These are phyloP conservation scores for Heliornis fulica DNA, from an alignment of 2,113 vertebrate species.

Conservation along the genomic window DNA sequence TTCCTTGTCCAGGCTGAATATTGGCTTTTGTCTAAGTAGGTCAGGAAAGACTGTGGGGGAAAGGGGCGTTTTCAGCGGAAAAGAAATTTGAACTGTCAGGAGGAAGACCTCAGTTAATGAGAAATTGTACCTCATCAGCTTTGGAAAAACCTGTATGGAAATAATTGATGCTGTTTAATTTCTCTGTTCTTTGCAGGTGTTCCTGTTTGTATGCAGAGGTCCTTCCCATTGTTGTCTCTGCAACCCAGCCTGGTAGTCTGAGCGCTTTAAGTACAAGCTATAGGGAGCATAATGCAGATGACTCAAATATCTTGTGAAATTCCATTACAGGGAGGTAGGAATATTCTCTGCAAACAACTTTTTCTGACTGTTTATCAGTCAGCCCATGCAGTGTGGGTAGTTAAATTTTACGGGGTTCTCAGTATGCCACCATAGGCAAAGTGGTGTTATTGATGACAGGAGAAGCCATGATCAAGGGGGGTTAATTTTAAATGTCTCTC, in stretches of 20 bases:
- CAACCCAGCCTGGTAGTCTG: neutral
- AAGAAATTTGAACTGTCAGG: neutral
- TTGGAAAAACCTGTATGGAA: conserved; percentile 19
- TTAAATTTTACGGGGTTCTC: neutral
- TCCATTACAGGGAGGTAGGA: neutral
- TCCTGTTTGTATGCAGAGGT: conserved; percentile 34
- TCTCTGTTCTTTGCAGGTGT: conserved; percentile 55
- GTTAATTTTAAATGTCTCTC: conserved; percentile 10
- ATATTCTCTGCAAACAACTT: neutral
- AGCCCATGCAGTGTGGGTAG: neutral
- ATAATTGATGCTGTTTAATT: conserved; percentile 39
- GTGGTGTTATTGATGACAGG: neutral
- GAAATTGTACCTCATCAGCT: neutral
- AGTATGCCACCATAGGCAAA: neutral
- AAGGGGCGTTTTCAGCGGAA: neutral
- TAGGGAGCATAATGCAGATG: neutral
- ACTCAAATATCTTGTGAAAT: neutral
- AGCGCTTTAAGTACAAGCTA: neutral
- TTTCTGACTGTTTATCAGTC: neutral
- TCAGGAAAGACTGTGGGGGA: neutral
- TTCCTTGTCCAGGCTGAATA: neutral
- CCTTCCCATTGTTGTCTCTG: neutral
- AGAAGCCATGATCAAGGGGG: neutral
- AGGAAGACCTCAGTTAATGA: conserved; percentile 38
- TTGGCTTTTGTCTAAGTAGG: conserved; percentile 47